phyloP scores from a whole-genome alignment of 1,140 invertebrate genomes.

The Dendrolimus punctatus region DNA sequence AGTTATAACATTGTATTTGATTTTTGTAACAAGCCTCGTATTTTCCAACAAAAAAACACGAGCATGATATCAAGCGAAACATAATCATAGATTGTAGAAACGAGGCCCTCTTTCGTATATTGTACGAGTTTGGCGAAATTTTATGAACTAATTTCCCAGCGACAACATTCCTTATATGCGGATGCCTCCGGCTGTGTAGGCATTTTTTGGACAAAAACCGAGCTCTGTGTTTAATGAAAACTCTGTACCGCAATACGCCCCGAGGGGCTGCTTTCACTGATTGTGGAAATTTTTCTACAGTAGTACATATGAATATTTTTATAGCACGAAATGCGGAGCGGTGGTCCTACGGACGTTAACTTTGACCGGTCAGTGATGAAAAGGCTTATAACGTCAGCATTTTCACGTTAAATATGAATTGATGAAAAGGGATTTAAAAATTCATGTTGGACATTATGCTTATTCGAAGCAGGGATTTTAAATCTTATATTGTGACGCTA shows the following conservation, averaged over 20 bases:
- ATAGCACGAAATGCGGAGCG: conserved; percentile 20
- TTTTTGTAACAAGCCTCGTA: too few species aligned
- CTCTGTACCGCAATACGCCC: conserved; percentile 55
- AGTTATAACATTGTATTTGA: too few species aligned
- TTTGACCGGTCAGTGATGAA: conserved; percentile 20
- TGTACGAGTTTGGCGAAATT: conserved; percentile 38
- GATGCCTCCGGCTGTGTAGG: conserved; percentile 43
- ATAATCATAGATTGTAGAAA: conserved; percentile 17
- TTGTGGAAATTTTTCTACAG: conserved; percentile 50
- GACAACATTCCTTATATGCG: conserved; percentile 64
- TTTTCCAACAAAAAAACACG: too few species aligned
- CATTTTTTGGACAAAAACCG: conserved; percentile 61
- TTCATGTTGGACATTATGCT: background rate
- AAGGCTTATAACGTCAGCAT: conserved; percentile 9
- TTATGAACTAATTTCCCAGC: conserved; percentile 67
- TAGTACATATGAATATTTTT: conserved; percentile 53
- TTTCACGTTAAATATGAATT: background rate
- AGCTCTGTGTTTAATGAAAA: conserved; percentile 63
- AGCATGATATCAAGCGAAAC: conserved; percentile 7
- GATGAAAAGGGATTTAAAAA: background rate
- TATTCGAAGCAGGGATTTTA: too few species aligned
- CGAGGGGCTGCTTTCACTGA: conserved; percentile 55
- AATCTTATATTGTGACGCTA: too few species aligned
- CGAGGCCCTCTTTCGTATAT: conserved; percentile 18
- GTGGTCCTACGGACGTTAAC: conserved; percentile 19